Conservation (phyloP, 2,888 invertebrate genomes). For the Stictocephala bisonia region DNA sequence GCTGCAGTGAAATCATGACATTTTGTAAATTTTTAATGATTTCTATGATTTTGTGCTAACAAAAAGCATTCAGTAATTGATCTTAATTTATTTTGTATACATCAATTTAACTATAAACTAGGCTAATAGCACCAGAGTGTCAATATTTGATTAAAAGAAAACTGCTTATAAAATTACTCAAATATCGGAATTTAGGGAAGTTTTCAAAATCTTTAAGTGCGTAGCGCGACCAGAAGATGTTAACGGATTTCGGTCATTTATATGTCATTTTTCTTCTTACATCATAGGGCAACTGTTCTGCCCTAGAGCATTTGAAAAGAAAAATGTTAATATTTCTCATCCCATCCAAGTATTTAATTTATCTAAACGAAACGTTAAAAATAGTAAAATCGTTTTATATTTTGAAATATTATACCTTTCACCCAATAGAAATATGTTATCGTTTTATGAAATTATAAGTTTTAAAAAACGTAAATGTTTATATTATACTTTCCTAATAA, state of each 20-base stretch:
- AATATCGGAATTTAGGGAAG: not conserved
- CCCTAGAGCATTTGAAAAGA: constrained; percentile 4
- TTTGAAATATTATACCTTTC: too few species aligned
- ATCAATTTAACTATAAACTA: not conserved
- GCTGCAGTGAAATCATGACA: not conserved
- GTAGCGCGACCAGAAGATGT: constrained; percentile 1
- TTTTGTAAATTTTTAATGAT: not conserved
- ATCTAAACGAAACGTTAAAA: not conserved
- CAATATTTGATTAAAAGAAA: constrained; percentile 5
- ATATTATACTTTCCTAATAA: too few species aligned
- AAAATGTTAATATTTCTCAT: not conserved
- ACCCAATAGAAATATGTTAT: too few species aligned
- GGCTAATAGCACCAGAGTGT: not conserved
- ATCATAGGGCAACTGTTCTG: constrained; percentile 8
- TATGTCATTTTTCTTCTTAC: not conserved
- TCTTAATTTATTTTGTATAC: constrained; percentile 6
- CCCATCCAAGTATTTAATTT: not conserved
- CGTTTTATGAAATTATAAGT: too few species aligned
- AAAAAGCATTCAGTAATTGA: constrained; percentile 3
- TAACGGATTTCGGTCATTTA: not conserved
- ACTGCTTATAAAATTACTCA: not conserved
- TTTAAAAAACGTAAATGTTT: too few species aligned
- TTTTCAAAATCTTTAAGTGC: not conserved
- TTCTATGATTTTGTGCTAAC: not conserved
- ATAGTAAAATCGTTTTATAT: not conserved